Percentiles rank a stretch among this genome's conserved stretches.
Evolutionary conservation across 2,888 invertebrate species (phyloP).

Genomic region (Steromphala cineraria): DNA sequence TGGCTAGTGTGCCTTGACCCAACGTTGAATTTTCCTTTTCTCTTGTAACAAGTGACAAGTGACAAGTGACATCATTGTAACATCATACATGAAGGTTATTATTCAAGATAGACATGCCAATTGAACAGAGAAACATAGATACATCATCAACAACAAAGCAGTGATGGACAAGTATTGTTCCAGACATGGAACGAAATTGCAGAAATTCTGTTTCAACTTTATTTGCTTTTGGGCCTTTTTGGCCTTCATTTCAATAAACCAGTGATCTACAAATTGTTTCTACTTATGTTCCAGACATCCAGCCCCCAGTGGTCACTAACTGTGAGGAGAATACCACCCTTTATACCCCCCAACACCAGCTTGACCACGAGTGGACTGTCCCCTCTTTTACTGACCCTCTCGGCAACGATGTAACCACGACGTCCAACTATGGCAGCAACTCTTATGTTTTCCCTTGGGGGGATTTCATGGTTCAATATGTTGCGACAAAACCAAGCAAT

Average conservation of each 20-base stretch:
- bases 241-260: no score
- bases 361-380: conserved; percentile 33
- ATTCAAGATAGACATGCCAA: no score
- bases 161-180: no score
- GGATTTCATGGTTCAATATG: conserved; percentile 46
- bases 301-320: conserved; percentile 36
- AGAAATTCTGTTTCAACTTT: no score
- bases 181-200: no score
- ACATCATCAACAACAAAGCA: no score
- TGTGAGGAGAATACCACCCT: conserved; percentile 32
- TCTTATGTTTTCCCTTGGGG: conserved; percentile 48
- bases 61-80: no score
- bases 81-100: no score
- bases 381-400: conserved; percentile 47
- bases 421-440: conserved; percentile 39
- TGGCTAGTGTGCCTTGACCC: no score
- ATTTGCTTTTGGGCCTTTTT: background rate
- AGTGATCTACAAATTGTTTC: background rate
- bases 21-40: no score
- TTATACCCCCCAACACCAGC: conserved; percentile 26
- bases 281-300: conserved; percentile 38
- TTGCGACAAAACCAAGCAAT: conserved; percentile 40
- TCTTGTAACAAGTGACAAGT: no score
- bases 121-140: no score
- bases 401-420: conserved; percentile 28